phyloP scores from a whole-genome alignment of 2,113 vertebrate species.

The Charadrius vociferus region DNA sequence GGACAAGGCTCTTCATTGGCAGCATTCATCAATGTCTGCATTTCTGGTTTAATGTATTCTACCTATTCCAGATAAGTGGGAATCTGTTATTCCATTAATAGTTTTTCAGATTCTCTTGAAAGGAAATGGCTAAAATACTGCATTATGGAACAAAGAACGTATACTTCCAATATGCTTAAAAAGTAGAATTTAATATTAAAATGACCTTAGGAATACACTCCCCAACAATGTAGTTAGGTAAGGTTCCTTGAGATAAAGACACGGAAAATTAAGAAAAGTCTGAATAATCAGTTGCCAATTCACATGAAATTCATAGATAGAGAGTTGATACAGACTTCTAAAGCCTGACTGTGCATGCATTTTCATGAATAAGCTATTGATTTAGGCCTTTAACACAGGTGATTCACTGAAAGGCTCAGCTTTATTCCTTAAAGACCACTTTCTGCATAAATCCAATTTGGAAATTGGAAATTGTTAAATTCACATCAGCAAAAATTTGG shows the following conservation, averaged over 20 bases:
- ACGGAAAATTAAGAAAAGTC: neutral
- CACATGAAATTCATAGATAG: neutral
- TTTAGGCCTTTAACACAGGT: neutral
- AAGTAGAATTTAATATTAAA: neutral
- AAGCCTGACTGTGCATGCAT: neutral
- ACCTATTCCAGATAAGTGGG: neutral
- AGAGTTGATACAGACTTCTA: neutral
- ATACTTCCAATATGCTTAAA: neutral
- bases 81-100: neutral
- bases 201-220: neutral
- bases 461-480: neutral
- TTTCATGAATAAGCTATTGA: neutral
- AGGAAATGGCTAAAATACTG: neutral
- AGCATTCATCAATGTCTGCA: neutral
- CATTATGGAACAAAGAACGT: neutral
- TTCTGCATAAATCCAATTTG: neutral
- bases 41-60: conserved; percentile 1
- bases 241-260: neutral
- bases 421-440: neutral
- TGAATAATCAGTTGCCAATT: neutral
- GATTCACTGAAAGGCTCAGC: neutral
- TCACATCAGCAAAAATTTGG: neutral
- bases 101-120: neutral
- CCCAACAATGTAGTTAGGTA: neutral
- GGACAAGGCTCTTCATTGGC: neutral